phyloP scores from a whole-genome alignment of 2,797 vertebrate genomes.

The Gobio occitaniae region DNA sequence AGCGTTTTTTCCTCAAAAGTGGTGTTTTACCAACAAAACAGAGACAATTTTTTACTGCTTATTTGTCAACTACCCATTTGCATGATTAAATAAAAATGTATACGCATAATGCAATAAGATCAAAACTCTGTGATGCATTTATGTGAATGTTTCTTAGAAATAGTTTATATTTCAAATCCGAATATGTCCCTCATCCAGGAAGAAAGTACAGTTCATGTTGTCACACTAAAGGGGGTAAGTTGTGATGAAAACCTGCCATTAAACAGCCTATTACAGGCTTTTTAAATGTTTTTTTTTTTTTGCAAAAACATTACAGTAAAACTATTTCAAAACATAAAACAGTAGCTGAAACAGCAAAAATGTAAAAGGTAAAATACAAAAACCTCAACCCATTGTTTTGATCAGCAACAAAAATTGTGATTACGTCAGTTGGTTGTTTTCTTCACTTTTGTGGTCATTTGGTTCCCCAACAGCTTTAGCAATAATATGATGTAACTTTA shows the following conservation, averaged over 20 bases:
- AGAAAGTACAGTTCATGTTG: not conserved
- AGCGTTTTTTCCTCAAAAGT: too few relatives aligned
- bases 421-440: not conserved
- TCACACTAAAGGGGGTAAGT: too few relatives aligned
- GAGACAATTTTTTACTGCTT: too few relatives aligned
- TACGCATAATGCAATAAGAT: not conserved
- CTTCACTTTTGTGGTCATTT: not conserved
- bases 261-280: not conserved
- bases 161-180: not conserved
- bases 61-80: not conserved
- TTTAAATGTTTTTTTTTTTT: not conserved
- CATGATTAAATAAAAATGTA: not conserved
- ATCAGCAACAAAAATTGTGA: not conserved
- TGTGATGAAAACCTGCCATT: not conserved
- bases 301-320: not conserved
- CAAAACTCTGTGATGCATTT: not conserved
- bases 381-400: too few relatives aligned
- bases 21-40: too few relatives aligned
- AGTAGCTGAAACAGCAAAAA: not conserved
- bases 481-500: not conserved
- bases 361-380: not conserved
- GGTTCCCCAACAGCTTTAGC: not conserved
- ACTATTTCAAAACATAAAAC: not conserved
- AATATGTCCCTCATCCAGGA: not conserved
- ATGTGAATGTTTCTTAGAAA: too few relatives aligned